These are phyloP conservation scores for Drosophila yooni DNA, from an alignment of 2,888 invertebrate species.

Conservation along the genomic window DNA sequence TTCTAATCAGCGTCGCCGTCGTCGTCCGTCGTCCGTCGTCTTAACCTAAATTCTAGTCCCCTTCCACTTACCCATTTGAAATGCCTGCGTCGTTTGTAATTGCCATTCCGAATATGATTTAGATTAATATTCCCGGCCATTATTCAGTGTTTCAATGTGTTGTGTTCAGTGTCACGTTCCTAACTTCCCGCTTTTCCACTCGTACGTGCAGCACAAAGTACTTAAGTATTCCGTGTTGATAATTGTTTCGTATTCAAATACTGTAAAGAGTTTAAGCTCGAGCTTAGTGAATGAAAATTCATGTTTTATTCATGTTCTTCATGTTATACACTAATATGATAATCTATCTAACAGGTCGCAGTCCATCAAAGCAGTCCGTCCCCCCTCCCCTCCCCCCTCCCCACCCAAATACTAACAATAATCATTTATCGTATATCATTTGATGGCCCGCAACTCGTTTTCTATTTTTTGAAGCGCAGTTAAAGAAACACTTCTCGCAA, in stretches of 20 bases:
- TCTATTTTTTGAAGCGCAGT: not conserved
- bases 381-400: no score
- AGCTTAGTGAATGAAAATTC: not conserved
- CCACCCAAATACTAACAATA: not conserved
- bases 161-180: slow-evolving; percentile 19
- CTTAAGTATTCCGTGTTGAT: not conserved
- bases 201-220: not conserved
- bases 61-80: not conserved
- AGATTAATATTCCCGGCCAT: not conserved
- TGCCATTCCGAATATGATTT: not conserved
- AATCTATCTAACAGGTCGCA: not conserved
- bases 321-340: not conserved
- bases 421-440: not conserved
- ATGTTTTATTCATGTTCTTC: not conserved
- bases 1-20: slow-evolving; percentile 16
- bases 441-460: not conserved
- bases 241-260: not conserved
- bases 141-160: not conserved
- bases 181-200: not conserved
- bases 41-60: slow-evolving; percentile 12
- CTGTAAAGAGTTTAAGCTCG: not conserved
- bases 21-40: not conserved
- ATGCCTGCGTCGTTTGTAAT: slow-evolving; percentile 12
- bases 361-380: not conserved
- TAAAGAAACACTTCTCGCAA: not conserved